These are phyloP conservation scores for Zaprionus davidi DNA, from an alignment of 1,140 invertebrate species.

Conservation along the genomic window DNA sequence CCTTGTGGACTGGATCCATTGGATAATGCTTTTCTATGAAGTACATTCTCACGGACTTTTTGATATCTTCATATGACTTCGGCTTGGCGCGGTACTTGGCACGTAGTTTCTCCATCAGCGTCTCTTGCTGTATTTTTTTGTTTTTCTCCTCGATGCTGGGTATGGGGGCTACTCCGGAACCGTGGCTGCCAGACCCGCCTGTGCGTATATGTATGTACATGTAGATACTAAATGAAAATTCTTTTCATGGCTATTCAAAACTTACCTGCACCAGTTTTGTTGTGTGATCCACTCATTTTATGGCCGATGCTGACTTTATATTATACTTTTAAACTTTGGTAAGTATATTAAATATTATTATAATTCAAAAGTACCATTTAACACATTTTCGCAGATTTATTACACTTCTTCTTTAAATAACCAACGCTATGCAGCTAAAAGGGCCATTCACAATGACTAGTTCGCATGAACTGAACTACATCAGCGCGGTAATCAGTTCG, in stretches of 20 bases:
- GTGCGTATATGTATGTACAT: not conserved
- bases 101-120: constrained; percentile 68
- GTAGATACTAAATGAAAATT: not conserved
- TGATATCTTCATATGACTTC: constrained; percentile 92
- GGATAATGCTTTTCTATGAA: constrained; percentile 92
- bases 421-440: constrained; percentile 10
- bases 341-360: not conserved
- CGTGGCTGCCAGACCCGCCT: not conserved
- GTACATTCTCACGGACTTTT: constrained; percentile 93
- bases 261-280: constrained; percentile 9
- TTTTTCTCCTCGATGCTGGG: constrained; percentile 67
- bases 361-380: not conserved
- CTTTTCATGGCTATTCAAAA: not conserved
- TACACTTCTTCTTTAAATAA: not conserved
- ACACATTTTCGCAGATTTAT: not conserved
- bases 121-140: constrained; percentile 69
- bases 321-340: not conserved
- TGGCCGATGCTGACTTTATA: not conserved
- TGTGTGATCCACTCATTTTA: constrained; percentile 13
- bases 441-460: constrained; percentile 3
- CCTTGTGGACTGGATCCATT: constrained; percentile 93
- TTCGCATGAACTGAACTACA: constrained; percentile 21
- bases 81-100: constrained; percentile 85
- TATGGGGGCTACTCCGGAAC: constrained; percentile 1
- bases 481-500: not conserved